Evolutionary conservation across 2,113 vertebrate species (phyloP).

Genomic region (Pteronura brasiliensis): DNA sequence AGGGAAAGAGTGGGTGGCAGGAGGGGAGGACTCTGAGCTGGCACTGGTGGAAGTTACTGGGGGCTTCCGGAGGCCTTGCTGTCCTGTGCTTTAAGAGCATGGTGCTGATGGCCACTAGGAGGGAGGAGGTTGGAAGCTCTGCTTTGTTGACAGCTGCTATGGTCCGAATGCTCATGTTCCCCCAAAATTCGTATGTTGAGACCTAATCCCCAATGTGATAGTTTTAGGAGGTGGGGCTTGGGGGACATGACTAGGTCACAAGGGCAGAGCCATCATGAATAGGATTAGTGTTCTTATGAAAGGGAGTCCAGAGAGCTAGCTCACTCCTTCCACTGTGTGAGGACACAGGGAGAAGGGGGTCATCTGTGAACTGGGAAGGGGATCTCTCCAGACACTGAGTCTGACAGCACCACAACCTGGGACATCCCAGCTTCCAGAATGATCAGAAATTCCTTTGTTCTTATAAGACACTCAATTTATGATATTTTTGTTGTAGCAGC

Average conservation of each 20-base stretch:
- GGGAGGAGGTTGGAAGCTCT: rapidly evolving
- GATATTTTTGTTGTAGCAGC: not conserved
- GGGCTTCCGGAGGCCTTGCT: not conserved
- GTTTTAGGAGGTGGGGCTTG: not conserved
- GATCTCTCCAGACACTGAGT: not conserved
- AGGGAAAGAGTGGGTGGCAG: not conserved
- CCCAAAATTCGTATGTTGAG: not conserved
- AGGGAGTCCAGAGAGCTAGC: too few relatives aligned
- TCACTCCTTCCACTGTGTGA: not conserved
- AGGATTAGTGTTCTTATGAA: not conserved
- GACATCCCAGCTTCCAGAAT: not conserved
- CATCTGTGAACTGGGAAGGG: rapidly evolving
- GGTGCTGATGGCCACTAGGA: not conserved
- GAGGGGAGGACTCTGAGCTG: not conserved
- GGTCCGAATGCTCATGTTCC: not conserved
- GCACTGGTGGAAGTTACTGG: rapidly evolving
- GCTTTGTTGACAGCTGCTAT: not conserved
- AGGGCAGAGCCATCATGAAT: not conserved
- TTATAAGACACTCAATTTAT: not conserved
- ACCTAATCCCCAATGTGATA: too few relatives aligned
- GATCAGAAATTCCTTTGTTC: not conserved
- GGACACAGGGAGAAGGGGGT: not conserved
- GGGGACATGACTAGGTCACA: not conserved
- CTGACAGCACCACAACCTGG: not conserved
- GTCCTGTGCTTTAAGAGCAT: rapidly evolving